These are phyloP conservation scores for Typhlomys cinereus DNA, from an alignment of 2,113 vertebrate species.

Conservation along the genomic window DNA sequence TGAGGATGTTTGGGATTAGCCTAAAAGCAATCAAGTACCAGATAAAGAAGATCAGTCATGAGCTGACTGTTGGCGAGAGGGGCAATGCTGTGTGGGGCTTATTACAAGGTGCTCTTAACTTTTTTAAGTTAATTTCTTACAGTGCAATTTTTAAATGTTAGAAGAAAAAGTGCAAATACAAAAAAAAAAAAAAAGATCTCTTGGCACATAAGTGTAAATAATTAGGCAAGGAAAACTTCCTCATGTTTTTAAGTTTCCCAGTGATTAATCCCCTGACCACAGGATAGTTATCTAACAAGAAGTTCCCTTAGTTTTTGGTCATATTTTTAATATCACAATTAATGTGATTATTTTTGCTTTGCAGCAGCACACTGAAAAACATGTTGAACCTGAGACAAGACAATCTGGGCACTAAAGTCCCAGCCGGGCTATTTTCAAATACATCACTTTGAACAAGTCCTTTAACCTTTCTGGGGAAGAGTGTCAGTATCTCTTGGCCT, in stretches of 20 bases:
- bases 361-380: not conserved
- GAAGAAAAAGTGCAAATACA: not conserved
- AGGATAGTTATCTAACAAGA: not conserved
- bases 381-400: not conserved
- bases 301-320: not conserved
- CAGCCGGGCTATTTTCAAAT: not conserved
- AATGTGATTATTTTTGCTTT: not conserved
- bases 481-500: not conserved
- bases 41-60: not conserved
- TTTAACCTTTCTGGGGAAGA: not conserved
- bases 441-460: not conserved
- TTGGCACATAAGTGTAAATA: conserved; percentile 7
- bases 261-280: not conserved
- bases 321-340: not conserved
- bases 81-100: not conserved
- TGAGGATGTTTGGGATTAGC: not conserved
- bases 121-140: not conserved
- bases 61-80: not conserved
- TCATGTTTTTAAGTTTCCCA: not conserved
- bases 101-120: not conserved
- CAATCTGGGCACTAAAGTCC: not conserved
- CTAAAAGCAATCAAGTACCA: conserved; percentile 18
- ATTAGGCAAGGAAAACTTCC: not conserved
- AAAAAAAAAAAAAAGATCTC: not conserved
- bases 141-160: not conserved